A percentile compares a stretch with the other conserved stretches of the same genome.
phyloP scores from a whole-genome alignment of 2,888 invertebrate genomes.

The Tethea ocularis region DNA sequence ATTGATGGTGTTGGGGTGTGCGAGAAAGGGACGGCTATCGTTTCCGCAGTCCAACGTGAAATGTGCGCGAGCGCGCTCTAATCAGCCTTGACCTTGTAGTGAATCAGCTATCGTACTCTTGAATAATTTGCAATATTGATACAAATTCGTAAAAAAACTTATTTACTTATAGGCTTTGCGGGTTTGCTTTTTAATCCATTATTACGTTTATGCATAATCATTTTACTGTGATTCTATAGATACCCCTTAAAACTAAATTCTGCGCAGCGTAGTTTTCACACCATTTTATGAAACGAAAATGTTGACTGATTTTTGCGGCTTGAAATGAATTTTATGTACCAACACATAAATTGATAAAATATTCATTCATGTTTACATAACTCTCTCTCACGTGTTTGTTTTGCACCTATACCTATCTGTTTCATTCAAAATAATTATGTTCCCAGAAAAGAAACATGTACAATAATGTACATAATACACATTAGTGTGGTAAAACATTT shows the following conservation, averaged over 20 bases:
- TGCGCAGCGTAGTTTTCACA: too few species aligned
- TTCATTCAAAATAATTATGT: too few species aligned
- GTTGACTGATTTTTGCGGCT: too few species aligned
- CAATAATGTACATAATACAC: too few species aligned
- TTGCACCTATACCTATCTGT: too few species aligned
- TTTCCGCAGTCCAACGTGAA: slow-evolving; percentile 30
- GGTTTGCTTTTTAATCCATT: slow-evolving; percentile 11
- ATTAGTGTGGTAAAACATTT: too few species aligned
- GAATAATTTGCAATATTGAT: slow-evolving; percentile 56
- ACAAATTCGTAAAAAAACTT: slow-evolving; percentile 24
- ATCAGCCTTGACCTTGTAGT: slow-evolving; percentile 76
- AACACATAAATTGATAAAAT: too few species aligned
- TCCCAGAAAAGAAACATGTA: too few species aligned
- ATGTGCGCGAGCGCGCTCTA: slow-evolving; percentile 52
- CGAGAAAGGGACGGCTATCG: slow-evolving; percentile 50
- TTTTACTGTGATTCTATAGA: background rate
- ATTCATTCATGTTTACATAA: too few species aligned
- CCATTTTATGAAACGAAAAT: too few species aligned
- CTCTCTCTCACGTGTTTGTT: too few species aligned
- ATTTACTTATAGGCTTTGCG: slow-evolving; percentile 15
- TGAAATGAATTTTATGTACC: too few species aligned
- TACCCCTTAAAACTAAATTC: background rate
- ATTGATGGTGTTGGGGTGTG: slow-evolving; percentile 29
- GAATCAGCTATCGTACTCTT: slow-evolving; percentile 56
- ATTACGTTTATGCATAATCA: background rate